These are phyloP conservation scores for Tylochromis polylepis DNA, from an alignment of 2,113 vertebrate species.

Conservation along the genomic window DNA sequence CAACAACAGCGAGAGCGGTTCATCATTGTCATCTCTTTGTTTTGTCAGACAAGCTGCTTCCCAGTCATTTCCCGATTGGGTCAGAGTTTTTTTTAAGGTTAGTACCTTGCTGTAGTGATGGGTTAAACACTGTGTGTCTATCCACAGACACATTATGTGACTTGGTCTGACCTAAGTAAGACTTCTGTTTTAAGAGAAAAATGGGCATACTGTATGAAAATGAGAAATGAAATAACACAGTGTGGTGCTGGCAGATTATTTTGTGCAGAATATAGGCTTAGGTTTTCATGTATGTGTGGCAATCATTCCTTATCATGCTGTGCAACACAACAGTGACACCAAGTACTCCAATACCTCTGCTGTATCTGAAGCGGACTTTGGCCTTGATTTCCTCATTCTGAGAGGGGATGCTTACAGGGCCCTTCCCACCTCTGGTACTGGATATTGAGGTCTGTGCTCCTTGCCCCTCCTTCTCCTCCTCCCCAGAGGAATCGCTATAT, in stretches of 20 bases:
- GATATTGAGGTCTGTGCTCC: background rate
- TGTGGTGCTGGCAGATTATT: background rate
- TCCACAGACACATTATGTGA: too few species aligned
- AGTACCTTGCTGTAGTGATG: too few species aligned
- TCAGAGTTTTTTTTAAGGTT: too few species aligned
- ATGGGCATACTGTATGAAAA: background rate
- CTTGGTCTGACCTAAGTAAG: background rate
- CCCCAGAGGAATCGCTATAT: constrained; percentile 66
- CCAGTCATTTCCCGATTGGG: too few species aligned
- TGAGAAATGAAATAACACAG: background rate
- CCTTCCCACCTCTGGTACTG: background rate
- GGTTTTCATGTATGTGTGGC: background rate
- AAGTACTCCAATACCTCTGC: constrained; percentile 50
- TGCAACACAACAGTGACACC: background rate
- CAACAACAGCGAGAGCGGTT: too few species aligned
- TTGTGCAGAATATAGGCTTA: background rate
- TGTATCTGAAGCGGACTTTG: constrained; percentile 56
- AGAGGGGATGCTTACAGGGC: background rate
- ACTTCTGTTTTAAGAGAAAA: background rate
- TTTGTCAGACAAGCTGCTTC: too few species aligned
- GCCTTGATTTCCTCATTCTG: constrained; percentile 19
- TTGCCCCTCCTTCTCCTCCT: constrained; percentile 53
- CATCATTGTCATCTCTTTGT: too few species aligned
- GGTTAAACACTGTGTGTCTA: too few species aligned
- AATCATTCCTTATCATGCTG: background rate